A percentile compares a stretch with the other conserved stretches of the same genome.
phyloP scores from a whole-genome alignment of 2,113 vertebrate species.

The Triplophysa dalaica region DNA sequence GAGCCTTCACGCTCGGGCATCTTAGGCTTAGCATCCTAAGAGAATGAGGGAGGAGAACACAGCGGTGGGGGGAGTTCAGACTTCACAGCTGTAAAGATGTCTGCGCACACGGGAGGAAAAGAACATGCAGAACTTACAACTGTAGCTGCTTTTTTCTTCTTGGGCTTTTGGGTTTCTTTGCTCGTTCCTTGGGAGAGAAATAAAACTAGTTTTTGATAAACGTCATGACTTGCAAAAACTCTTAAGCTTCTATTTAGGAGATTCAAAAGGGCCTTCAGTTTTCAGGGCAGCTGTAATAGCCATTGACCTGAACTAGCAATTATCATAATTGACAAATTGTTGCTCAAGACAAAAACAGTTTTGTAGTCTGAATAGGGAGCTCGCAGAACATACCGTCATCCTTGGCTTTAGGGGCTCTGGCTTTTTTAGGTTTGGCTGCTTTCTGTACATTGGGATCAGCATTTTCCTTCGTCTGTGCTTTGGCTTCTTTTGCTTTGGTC shows the following conservation, averaged over 20 bases:
- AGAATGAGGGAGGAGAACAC: not conserved
- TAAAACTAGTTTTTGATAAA: not conserved
- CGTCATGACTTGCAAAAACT: too few species aligned
- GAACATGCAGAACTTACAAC: not conserved
- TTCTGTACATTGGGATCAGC: slow-evolving; percentile 61
- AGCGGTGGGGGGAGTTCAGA: not conserved
- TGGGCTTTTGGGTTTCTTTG: not conserved
- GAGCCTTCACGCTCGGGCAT: not conserved
- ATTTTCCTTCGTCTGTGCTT: slow-evolving; percentile 63
- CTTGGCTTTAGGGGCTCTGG: slow-evolving; percentile 33
- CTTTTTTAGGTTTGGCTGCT: slow-evolving; percentile 4
- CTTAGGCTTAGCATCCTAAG: slow-evolving; percentile 57
- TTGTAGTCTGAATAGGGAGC: too few species aligned
- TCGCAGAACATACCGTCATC: not conserved
- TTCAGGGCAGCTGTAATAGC: not conserved
- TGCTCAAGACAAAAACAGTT: not conserved
- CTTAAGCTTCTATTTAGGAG: too few species aligned
- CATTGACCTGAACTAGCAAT: not conserved
- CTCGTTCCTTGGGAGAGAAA: not conserved
- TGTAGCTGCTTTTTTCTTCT: slow-evolving; percentile 6
- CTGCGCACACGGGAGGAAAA: not conserved
- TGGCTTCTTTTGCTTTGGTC: slow-evolving; percentile 56
- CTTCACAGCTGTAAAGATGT: not conserved
- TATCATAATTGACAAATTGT: not conserved
- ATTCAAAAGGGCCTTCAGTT: not conserved